These are phyloP conservation scores for Tyrannus savana DNA, from an alignment of 2,113 vertebrate genomes.

Conservation along the genomic window DNA sequence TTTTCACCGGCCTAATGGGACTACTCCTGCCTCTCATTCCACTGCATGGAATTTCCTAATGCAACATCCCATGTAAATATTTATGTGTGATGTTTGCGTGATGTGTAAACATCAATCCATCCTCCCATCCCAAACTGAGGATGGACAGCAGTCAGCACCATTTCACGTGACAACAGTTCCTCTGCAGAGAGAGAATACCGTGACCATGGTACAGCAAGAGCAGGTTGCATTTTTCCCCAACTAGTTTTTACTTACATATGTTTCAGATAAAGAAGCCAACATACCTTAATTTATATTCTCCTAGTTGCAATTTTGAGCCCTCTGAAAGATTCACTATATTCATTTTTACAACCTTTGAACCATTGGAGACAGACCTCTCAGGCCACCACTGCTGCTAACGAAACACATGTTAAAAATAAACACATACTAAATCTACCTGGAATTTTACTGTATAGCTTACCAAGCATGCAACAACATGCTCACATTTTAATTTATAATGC, in stretches of 20 bases:
- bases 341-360: not conserved
- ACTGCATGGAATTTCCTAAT: not conserved
- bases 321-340: not conserved
- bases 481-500: conserved; percentile 42
- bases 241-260: not conserved
- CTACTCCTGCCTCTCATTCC: not conserved
- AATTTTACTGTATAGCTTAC: conserved; percentile 23
- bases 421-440: conserved; percentile 18
- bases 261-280: not conserved
- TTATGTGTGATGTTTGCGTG: not conserved
- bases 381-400: not conserved
- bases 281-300: not conserved
- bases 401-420: conserved; percentile 1
- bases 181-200: not conserved
- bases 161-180: not conserved
- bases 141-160: not conserved
- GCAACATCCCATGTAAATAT: not conserved
- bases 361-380: not conserved
- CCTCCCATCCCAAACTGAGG: not conserved
- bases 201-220: not conserved
- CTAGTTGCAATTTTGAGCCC: not conserved
- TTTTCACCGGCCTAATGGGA: not conserved
- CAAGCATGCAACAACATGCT: conserved; percentile 35
- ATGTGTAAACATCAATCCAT: not conserved
- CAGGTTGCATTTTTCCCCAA: not conserved